A percentile compares a stretch with the other conserved stretches of the same genome.
Evolutionary conservation across 2,888 invertebrate genomes (phyloP).

Genomic region (Pandemis cinnamomeana): DNA sequence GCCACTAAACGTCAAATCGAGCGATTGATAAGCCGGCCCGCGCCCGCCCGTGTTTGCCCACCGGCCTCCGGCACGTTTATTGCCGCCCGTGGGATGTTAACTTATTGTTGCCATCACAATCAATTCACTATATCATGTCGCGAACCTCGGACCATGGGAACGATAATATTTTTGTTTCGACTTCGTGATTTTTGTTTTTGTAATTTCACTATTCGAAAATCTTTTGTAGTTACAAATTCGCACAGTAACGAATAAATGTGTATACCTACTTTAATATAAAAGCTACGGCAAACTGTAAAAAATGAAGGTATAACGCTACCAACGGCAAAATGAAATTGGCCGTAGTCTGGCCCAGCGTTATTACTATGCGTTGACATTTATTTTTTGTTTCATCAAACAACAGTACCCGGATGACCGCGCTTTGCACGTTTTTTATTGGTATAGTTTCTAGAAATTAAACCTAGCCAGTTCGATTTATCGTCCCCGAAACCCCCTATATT

Average conservation of each 20-base stretch:
- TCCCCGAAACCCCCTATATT: no score
- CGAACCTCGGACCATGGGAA: constrained; percentile 60
- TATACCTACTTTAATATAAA: not conserved
- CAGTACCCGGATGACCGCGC: no score
- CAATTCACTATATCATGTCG: constrained; percentile 50
- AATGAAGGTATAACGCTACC: no score
- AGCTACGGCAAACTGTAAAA: not conserved
- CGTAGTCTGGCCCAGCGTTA: no score
- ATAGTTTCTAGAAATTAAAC: no score
- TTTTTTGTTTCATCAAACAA: no score
- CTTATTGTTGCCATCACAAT: constrained; percentile 58
- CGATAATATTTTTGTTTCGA: constrained; percentile 65
- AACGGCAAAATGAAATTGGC: no score
- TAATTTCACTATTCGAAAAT: not conserved
- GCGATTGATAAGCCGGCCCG: constrained; percentile 70
- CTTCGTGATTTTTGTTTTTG: constrained; percentile 48
- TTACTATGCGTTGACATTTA: no score
- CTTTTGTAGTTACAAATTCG: not conserved
- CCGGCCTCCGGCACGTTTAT: constrained; percentile 49
- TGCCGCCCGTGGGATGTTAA: constrained; percentile 65
- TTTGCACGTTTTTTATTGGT: no score
- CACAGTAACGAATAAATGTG: not conserved
- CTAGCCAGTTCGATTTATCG: no score
- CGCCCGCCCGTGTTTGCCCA: constrained; percentile 68
- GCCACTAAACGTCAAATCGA: constrained; percentile 75